Evolutionary conservation across 1,140 invertebrate genomes (phyloP).

Genomic region (Drosophila nasuta): DNA sequence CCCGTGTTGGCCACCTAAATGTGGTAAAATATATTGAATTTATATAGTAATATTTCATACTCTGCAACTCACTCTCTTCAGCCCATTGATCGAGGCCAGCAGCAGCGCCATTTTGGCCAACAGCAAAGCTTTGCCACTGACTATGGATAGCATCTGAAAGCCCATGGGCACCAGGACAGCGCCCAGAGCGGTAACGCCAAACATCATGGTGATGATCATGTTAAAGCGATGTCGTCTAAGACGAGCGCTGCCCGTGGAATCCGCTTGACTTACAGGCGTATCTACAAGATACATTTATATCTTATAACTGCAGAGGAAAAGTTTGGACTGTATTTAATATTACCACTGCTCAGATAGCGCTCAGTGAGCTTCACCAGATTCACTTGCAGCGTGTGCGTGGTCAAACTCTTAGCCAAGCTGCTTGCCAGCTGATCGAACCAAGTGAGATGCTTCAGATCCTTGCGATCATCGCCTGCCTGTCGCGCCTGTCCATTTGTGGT

Average conservation of each 20-base stretch:
- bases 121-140: slow-evolving; percentile 91
- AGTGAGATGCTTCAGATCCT: slow-evolving; percentile 67
- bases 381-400: slow-evolving; percentile 87
- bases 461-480: slow-evolving; percentile 44
- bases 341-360: slow-evolving; percentile 60
- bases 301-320: neutral
- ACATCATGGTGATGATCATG: slow-evolving; percentile 90
- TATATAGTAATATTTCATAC: too few species aligned
- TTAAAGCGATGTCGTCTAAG: slow-evolving; percentile 86
- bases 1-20: slow-evolving; percentile 75
- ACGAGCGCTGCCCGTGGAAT: slow-evolving; percentile 61
- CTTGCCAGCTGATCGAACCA: slow-evolving; percentile 80
- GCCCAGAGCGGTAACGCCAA: slow-evolving; percentile 89
- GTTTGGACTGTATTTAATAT: neutral
- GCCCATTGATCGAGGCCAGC: slow-evolving; percentile 90
- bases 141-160: slow-evolving; percentile 90
- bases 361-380: slow-evolving; percentile 85
- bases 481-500: neutral
- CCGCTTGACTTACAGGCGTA: neutral
- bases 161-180: slow-evolving; percentile 91
- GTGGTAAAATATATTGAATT: too few species aligned
- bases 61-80: slow-evolving; percentile 87
- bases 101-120: slow-evolving; percentile 91
- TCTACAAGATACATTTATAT: slow-evolving; percentile 12
- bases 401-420: slow-evolving; percentile 86